Percentiles rank a stretch among this genome's conserved stretches.
Conservation (phyloP, 1,140 invertebrate species). For the Venturia canescens region DNA sequence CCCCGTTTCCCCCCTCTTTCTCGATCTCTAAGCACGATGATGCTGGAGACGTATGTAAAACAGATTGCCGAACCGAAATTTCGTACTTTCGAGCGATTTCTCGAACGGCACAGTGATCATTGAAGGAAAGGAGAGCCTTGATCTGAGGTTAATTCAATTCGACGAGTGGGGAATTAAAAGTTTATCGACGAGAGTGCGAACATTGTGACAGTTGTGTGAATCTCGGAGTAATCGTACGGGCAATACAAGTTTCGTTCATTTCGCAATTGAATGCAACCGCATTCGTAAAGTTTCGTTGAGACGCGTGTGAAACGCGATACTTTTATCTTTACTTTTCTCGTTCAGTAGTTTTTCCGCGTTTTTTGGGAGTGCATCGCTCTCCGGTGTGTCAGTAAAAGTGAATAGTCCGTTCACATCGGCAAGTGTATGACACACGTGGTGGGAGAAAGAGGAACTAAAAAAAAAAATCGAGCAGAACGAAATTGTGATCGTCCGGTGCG, state of each 20-base stretch:
- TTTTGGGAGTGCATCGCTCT: no score
- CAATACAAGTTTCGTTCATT: no score
- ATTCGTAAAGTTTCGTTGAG: no score
- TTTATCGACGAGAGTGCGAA: no score
- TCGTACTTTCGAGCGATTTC: constrained; percentile 1
- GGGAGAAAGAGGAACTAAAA: constrained; percentile 25
- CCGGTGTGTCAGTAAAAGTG: background rate
- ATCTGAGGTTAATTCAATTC: no score
- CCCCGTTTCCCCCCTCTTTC: background rate
- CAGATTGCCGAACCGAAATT: constrained; percentile 7
- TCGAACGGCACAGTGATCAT: background rate
- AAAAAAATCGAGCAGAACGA: background rate
- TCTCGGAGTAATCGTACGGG: no score
- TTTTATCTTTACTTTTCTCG: no score
- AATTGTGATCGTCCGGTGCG: background rate
- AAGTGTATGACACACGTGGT: background rate
- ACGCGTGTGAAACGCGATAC: no score
- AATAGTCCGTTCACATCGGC: background rate
- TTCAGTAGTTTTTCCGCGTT: no score
- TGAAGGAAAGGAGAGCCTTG: background rate
- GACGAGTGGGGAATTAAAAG: background rate
- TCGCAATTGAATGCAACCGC: no score
- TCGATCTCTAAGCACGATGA: constrained; percentile 1
- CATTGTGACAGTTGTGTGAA: no score
- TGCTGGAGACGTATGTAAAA: background rate